A percentile compares a stretch with the other conserved stretches of the same genome.
Conservation (phyloP, 2,113 vertebrate species). For the Eptatretus burgeri region DNA sequence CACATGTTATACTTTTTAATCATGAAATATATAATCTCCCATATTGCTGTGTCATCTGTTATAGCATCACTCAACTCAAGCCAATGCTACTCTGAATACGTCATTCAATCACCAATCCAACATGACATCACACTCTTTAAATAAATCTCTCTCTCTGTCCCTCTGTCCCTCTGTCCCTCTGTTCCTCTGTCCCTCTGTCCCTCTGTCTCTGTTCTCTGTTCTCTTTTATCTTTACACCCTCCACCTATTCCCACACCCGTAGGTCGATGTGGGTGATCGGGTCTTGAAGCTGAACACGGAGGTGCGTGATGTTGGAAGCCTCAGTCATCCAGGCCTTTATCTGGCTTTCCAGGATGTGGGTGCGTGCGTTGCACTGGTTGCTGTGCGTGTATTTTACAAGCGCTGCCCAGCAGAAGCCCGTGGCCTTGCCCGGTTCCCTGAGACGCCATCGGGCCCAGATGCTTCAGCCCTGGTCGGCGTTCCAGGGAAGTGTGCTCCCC, state of each 20-base stretch:
- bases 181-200: too few species aligned
- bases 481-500: conserved; percentile 78
- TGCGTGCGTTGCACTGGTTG: conserved; percentile 79
- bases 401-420: conserved; percentile 64
- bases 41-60: too few species aligned
- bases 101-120: too few species aligned
- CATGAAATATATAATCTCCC: too few species aligned
- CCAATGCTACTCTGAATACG: too few species aligned
- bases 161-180: too few species aligned
- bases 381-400: conserved; percentile 81
- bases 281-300: conserved; percentile 98
- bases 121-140: too few species aligned
- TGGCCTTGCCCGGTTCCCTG: conserved; percentile 78
- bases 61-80: too few species aligned
- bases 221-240: too few species aligned
- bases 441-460: conserved; percentile 72
- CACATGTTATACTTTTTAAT: too few species aligned
- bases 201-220: too few species aligned
- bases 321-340: conserved; percentile 69
- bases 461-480: conserved; percentile 89
- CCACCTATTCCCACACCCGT: conserved; percentile 13
- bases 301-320: conserved; percentile 50
- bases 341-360: conserved; percentile 95
- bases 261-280: conserved; percentile 85
- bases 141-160: too few species aligned